phyloP scores from a whole-genome alignment of 2,797 vertebrate genomes.

The Uromys caudimaculatus region DNA sequence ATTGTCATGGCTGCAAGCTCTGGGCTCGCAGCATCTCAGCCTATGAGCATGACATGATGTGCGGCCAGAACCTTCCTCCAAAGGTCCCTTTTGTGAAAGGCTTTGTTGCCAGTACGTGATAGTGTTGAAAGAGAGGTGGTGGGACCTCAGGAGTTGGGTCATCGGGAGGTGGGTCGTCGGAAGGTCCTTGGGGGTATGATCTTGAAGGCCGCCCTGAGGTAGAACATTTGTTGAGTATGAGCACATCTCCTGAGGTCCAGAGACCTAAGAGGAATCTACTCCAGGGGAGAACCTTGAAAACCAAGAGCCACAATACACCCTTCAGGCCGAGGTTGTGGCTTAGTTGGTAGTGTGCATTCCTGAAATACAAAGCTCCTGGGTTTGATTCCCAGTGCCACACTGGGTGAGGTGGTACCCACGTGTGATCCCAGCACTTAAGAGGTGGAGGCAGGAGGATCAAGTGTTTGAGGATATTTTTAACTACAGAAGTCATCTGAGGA shows the following conservation, averaged over 20 bases:
- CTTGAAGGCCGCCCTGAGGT: neutral
- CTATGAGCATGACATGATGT: fast-evolving
- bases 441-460: neutral
- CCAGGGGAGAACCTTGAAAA: neutral
- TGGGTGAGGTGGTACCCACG: neutral
- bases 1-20: neutral
- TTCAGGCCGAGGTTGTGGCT: neutral
- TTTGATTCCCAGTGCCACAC: neutral
- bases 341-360: neutral
- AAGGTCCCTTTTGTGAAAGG: neutral
- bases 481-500: neutral
- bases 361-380: neutral
- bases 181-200: neutral
- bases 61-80: neutral
- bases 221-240: neutral
- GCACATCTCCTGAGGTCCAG: fast-evolving
- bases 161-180: neutral
- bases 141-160: neutral
- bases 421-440: neutral
- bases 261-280: neutral
- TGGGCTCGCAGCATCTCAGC: neutral
- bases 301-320: neutral
- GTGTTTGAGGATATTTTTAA: neutral
- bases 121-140: neutral
- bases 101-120: neutral